Evolutionary conservation across 2,797 vertebrate species (phyloP), one percentile per base, ranked within the genome.

Genomic region (Erpetoichthys calabaricus): DNA sequence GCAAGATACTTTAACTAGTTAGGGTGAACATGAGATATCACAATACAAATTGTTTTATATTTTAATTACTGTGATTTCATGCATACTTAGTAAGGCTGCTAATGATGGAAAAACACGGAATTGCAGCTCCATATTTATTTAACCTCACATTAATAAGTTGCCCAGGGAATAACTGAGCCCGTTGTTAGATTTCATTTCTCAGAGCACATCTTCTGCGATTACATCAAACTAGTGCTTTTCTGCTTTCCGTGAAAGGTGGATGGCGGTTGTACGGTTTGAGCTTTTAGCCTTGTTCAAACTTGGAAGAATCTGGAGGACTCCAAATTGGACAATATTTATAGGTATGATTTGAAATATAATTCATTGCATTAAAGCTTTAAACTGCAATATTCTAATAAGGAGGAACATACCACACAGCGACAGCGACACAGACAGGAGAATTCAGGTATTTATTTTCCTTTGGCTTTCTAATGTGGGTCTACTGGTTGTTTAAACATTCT

Each of bases 131-230:
- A 80, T 76, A 76, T 86, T 84, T 84, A 80, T 77, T 89, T 88
- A 91, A 86, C 85, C 81, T 85, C 78, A 73, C 75, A 80, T 85
- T 89, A 91, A 91, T 88, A 80, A 89, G 88, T 70, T 81, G 75
- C 83, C 77, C 47, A 65, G 85, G 87, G 84, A 87, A 84, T 85
- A 81, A 80, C 51, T 60, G 66, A 74, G 72, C 72, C 75, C 71
- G 72, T 68, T 72, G 72, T 68, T 71, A 64, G 70, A 67, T 69
- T 78, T 74, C 53, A 59, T 57, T 61, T 54, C 63, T 65, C 67
- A 64, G 71, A 53, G 58, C 60, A 62, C 68, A 66, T 70, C 76
- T 49, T 60, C 67, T 61, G 57, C 53, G 63, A 54, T 57, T 53
- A 50, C 72, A 69, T 67, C 64, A 65, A 62, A 68, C 60, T 60